A percentile compares a stretch with the other conserved stretches of the same genome.
Evolutionary conservation across 2,113 vertebrate genomes (phyloP).

Genomic region (Tympanuchus pallidicinctus): DNA sequence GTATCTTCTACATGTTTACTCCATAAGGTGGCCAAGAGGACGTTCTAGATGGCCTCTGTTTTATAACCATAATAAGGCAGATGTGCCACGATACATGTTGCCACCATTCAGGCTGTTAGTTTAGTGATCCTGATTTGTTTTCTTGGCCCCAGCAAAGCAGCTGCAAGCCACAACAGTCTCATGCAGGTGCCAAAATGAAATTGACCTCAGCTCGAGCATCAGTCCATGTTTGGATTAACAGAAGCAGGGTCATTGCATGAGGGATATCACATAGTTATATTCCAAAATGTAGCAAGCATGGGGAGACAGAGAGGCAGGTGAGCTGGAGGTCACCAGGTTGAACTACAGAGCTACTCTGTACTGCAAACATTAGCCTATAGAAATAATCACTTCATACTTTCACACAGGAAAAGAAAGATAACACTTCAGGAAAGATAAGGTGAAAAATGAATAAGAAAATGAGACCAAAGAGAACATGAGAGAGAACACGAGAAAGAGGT

Average conservation of each 20-base stretch:
- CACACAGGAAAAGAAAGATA: not conserved
- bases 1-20: not conserved
- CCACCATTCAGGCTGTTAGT: not conserved
- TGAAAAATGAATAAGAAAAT: not conserved
- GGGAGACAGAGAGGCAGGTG: not conserved
- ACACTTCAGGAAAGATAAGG: not conserved
- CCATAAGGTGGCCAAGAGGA: not conserved
- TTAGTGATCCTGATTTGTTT: not conserved
- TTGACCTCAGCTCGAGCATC: not conserved
- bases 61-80: not conserved
- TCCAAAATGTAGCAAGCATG: not conserved
- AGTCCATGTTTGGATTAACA: not conserved
- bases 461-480: not conserved
- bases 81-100: not conserved
- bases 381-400: not conserved
- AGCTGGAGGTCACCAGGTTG: not conserved
- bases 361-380: not conserved
- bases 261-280: not conserved
- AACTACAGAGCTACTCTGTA: not conserved
- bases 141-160: not conserved
- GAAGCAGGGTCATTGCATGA: not conserved
- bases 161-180: not conserved
- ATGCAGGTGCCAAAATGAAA: not conserved
- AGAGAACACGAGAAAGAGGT: not conserved
- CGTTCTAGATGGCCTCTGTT: not conserved